phyloP scores from a whole-genome alignment of 2,113 vertebrate genomes.

The Cheirogaleus medius region DNA sequence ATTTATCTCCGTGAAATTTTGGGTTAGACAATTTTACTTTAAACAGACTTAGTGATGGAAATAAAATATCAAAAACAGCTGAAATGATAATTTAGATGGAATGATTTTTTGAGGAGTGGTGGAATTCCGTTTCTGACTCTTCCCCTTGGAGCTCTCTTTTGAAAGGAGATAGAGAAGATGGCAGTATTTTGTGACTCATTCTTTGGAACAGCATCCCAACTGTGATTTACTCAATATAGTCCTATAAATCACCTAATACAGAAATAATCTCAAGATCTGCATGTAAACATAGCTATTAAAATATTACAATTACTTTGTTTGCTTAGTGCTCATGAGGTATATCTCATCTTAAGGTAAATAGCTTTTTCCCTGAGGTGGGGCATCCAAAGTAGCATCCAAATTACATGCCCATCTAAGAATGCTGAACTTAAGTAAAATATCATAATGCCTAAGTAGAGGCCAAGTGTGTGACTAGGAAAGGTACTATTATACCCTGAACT shows the following conservation, averaged over 20 bases:
- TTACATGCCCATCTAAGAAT: slow-evolving; percentile 52
- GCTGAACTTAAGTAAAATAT: not conserved
- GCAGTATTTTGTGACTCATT: slow-evolving; percentile 63
- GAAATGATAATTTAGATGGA: not conserved
- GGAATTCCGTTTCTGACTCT: not conserved
- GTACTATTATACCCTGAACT: not conserved
- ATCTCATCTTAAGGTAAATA: slow-evolving; percentile 63
- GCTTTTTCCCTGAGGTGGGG: slow-evolving; percentile 55
- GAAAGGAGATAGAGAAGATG: slow-evolving; percentile 39
- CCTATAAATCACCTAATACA: slow-evolving; percentile 65
- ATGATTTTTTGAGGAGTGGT: not conserved
- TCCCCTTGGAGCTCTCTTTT: not conserved
- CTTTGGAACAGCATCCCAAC: slow-evolving; percentile 47
- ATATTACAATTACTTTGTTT: slow-evolving; percentile 68
- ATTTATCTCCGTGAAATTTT: slow-evolving; percentile 2
- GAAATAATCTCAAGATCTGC: slow-evolving; percentile 71
- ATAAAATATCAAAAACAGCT: not conserved
- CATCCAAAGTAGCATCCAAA: slow-evolving; percentile 16
- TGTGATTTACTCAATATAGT: slow-evolving; percentile 64
- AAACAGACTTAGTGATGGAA: not conserved
- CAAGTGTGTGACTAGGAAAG: not conserved
- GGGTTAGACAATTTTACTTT: slow-evolving; percentile 1
- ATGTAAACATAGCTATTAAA: slow-evolving; percentile 68
- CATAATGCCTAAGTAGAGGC: not conserved
- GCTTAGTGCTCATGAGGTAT: slow-evolving; percentile 61